Evolutionary conservation across 1,140 invertebrate genomes (phyloP).

Genomic region (Temnothorax nylanderi): DNA sequence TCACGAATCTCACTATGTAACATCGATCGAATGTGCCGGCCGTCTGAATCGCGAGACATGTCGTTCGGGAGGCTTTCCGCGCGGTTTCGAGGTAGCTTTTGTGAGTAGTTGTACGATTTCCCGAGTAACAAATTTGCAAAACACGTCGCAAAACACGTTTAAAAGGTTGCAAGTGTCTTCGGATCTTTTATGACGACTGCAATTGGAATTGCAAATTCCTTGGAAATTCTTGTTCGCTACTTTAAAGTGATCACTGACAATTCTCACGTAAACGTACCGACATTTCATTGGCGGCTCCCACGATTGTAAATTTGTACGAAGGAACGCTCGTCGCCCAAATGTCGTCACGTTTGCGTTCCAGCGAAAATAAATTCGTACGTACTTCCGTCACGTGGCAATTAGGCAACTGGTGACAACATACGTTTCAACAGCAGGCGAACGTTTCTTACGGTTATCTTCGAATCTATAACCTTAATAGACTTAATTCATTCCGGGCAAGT

Average conservation of each 20-base stretch:
- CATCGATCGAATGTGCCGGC: constrained; percentile 21
- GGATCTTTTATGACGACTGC: constrained; percentile 1
- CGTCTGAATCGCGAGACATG: neutral
- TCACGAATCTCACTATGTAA: constrained; percentile 62
- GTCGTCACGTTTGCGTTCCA: constrained; percentile 66
- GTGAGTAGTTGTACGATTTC: neutral
- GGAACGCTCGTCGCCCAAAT: constrained; percentile 75
- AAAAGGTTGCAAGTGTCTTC: neutral
- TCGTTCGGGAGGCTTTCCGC: neutral
- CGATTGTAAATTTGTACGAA: constrained; percentile 66
- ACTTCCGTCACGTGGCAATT: constrained; percentile 68
- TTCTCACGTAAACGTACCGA: neutral
- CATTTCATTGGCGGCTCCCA: neutral
- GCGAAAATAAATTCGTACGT: constrained; percentile 70
- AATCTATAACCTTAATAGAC: constrained; percentile 32
- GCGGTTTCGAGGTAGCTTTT: constrained; percentile 1
- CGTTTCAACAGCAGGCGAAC: constrained; percentile 69
- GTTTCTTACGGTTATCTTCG: constrained; percentile 61
- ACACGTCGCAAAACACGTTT: neutral
- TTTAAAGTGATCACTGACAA: neutral
- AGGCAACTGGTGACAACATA: constrained; percentile 66
- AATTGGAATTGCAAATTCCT: neutral
- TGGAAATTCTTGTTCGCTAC: constrained; percentile 1
- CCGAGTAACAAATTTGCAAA: constrained; percentile 3
- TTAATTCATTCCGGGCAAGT: neutral